Conservation (phyloP, 2,888 invertebrate species). For the Himalopsyche anomala region DNA sequence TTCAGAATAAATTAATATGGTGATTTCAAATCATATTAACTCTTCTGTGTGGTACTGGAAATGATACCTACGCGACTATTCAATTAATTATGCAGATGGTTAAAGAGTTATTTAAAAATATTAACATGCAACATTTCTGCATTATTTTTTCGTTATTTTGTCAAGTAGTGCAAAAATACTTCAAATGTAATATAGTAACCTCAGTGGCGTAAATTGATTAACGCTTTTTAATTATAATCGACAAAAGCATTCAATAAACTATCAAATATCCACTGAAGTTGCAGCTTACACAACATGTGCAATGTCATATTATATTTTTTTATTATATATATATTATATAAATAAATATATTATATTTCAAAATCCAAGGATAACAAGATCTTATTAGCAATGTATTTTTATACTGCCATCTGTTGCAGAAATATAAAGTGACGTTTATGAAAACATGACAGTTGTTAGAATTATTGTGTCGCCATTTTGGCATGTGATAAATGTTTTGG, state of each 20-base stretch:
- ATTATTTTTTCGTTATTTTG: conserved; percentile 3
- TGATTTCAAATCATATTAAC: background rate
- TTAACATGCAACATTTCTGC: conserved; percentile 32
- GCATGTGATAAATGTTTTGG: no score
- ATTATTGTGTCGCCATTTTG: no score
- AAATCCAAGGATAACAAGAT: background rate
- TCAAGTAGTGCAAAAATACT: conserved; percentile 38
- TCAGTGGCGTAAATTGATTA: background rate
- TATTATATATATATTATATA: background rate
- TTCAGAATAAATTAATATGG: background rate
- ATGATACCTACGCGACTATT: background rate
- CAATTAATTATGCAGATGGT: background rate
- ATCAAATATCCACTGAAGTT: conserved; percentile 3
- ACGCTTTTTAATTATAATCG: background rate
- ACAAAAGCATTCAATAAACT: background rate
- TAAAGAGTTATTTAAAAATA: background rate
- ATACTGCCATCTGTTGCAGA: no score
- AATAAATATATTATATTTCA: conserved; percentile 28
- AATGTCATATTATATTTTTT: conserved; percentile 39
- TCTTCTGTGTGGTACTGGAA: no score
- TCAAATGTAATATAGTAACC: conserved; percentile 21
- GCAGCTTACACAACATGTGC: conserved; percentile 34
- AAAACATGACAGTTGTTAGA: no score
- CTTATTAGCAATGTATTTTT: background rate
- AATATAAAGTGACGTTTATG: no score